phyloP scores from a whole-genome alignment of 2,888 invertebrate genomes.

The Ariolimax columbianus region DNA sequence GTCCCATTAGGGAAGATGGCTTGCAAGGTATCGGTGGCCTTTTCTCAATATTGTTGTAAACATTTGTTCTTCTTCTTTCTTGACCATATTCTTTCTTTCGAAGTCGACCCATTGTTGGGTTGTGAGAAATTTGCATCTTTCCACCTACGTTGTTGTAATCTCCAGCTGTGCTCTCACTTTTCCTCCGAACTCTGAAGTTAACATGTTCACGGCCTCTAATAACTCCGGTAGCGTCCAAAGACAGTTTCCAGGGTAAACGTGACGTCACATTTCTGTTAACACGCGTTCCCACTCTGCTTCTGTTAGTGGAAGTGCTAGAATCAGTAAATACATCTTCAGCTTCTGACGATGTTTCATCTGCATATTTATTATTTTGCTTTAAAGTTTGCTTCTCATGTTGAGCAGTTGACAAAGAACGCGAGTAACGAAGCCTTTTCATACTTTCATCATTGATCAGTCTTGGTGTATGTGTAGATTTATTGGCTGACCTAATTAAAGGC shows the following conservation, averaged over 20 bases:
- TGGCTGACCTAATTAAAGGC: neutral
- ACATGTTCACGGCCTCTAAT: neutral
- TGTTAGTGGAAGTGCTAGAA: neutral
- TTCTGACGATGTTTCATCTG: neutral
- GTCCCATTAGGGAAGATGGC: too few species aligned
- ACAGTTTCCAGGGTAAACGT: neutral
- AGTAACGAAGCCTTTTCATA: neutral
- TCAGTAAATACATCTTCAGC: neutral
- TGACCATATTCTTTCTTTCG: too few species aligned
- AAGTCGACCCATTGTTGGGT: too few species aligned
- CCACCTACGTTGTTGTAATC: neutral
- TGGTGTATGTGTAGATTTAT: neutral
- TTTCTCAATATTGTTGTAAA: too few species aligned
- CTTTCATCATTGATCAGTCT: neutral
- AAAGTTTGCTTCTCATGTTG: neutral
- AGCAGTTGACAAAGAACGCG: too few species aligned
- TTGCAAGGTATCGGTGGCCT: too few species aligned
- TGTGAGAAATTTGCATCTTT: too few species aligned
- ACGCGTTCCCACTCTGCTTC: neutral
- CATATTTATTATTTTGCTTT: neutral
- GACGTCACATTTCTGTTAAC: neutral
- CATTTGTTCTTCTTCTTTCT: too few species aligned
- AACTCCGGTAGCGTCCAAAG: neutral
- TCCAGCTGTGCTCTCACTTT: neutral
- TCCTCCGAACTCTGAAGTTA: neutral